These are phyloP conservation scores for Lasioglossum morio DNA, from an alignment of 2,888 invertebrate species.

Conservation along the genomic window DNA sequence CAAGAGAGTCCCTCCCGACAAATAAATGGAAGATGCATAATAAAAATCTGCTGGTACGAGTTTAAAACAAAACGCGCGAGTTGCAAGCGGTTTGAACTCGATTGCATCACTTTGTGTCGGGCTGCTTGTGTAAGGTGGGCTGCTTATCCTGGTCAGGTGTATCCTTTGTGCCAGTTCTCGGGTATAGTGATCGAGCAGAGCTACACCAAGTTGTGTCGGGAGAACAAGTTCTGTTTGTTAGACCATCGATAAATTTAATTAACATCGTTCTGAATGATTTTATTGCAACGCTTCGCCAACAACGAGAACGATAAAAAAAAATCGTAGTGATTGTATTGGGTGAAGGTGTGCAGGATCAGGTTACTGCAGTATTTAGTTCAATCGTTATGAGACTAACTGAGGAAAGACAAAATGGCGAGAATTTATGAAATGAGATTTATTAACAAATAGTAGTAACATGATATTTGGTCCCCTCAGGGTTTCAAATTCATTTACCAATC, in stretches of 20 bases:
- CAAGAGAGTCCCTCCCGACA: background rate
- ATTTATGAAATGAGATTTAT: no score
- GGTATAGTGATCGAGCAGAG: background rate
- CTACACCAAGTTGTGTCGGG: background rate
- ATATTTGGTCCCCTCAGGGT: no score
- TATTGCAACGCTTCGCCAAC: no score
- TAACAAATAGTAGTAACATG: no score
- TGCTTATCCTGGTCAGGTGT: conserved; percentile 8
- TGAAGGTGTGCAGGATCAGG: background rate
- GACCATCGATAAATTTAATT: background rate
- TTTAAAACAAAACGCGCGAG: background rate
- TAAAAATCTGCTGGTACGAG: background rate
- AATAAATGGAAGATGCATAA: conserved; percentile 14
- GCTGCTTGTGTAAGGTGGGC: background rate
- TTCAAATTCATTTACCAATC: no score
- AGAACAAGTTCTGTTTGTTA: background rate
- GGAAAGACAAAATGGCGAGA: no score
- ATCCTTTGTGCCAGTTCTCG: background rate
- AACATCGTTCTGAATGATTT: background rate
- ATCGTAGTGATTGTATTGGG: background rate
- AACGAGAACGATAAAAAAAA: no score
- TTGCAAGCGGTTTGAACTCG: background rate
- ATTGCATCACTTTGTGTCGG: background rate
- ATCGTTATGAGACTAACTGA: background rate
- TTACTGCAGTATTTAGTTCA: background rate